Percentiles rank a stretch among this genome's conserved stretches.
These are phyloP conservation scores for Scomber colias DNA, from an alignment of 2,113 vertebrate species.

Conservation along the genomic window DNA sequence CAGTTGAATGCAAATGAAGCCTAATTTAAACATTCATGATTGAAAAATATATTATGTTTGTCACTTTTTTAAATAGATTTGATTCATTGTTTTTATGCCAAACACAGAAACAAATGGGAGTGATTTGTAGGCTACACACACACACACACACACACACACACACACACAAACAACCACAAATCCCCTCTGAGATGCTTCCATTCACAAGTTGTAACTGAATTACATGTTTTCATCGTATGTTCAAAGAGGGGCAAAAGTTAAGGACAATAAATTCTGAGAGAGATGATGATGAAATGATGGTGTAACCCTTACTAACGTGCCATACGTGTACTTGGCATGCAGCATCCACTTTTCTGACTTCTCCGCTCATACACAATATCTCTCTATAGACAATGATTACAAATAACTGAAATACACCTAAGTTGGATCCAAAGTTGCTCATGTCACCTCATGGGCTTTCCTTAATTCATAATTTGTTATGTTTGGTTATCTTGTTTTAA, in stretches of 20 bases:
- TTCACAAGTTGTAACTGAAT: constrained; percentile 75
- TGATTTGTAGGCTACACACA: constrained; percentile 53
- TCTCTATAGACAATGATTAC: neutral
- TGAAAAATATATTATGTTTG: constrained; percentile 17
- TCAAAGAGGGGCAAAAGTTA: constrained; percentile 82
- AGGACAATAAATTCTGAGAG: constrained; percentile 86
- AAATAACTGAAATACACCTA: constrained; percentile 15
- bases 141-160: constrained; percentile 43
- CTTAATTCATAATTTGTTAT: neutral
- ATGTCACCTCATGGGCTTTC: neutral
- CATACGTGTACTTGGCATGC: constrained; percentile 86
- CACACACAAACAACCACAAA: constrained; percentile 55
- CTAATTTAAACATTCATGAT: constrained; percentile 22
- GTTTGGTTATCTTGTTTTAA: constrained; percentile 4
- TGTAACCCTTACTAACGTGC: constrained; percentile 86
- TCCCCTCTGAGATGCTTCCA: constrained; percentile 64
- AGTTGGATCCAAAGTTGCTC: constrained; percentile 16
- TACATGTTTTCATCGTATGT: constrained; percentile 80
- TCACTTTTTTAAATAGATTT: constrained; percentile 26
- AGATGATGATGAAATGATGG: constrained; percentile 88
- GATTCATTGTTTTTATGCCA: constrained; percentile 48
- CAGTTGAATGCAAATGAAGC: constrained; percentile 44
- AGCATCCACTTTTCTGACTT: constrained; percentile 77
- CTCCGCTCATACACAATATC: constrained; percentile 59
- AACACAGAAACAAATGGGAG: constrained; percentile 47